Base-by-base conservation (phyloP, 2,113 vertebrate species). In the Elgaria multicarinata region DNA sequence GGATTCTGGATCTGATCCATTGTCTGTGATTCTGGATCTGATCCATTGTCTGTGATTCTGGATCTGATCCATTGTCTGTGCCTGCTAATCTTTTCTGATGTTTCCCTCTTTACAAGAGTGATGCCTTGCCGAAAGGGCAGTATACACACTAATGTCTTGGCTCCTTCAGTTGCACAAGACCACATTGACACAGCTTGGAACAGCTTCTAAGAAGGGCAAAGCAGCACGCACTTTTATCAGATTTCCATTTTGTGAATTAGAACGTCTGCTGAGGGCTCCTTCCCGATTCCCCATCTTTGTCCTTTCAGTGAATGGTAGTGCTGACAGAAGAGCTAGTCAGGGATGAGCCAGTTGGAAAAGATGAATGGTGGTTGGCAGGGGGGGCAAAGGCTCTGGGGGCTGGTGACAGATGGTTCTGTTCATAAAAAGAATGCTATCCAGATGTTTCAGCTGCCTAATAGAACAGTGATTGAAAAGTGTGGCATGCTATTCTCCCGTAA, bases 331-430 rank as follows among this genome's bases (percentile, higher is more conserved):
- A 71, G 66, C 79, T 90, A 39, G 87, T 75, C 46, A 81, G 69
- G 13, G 16, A 1, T 53, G 31, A 92, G 74, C 22, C 72, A 86
- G 62, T 39, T 83, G 55, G 84, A 86, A 69, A 82, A 64, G 80
- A 88, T 83, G 64, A 85, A 87, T 79, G 89, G 55, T 84, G 67
- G n/a, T n/a, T n/a, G n/a, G n/a, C n/a, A n/a, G n/a, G n/a, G 72
- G n/a, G 71, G 36, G 13, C 16, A 16, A 69, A 9, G 6, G 26
- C 81, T 87, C 82, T 80, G 12, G 66, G 80, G 86, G n/a, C 80
- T 83, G 64, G 77, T 86, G 76, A 87, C n/a, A 89, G 24, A 62
- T 85, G 64, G 58, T 77, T 85, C 81, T 86, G 39, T 44, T 39
- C 87, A n/a, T 91, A 39, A 64, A 89, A 91, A 84, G 42, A 67